These are phyloP conservation scores for Psococerastis gibbosa DNA, from an alignment of 2,888 invertebrate genomes.

Conservation along the genomic window DNA sequence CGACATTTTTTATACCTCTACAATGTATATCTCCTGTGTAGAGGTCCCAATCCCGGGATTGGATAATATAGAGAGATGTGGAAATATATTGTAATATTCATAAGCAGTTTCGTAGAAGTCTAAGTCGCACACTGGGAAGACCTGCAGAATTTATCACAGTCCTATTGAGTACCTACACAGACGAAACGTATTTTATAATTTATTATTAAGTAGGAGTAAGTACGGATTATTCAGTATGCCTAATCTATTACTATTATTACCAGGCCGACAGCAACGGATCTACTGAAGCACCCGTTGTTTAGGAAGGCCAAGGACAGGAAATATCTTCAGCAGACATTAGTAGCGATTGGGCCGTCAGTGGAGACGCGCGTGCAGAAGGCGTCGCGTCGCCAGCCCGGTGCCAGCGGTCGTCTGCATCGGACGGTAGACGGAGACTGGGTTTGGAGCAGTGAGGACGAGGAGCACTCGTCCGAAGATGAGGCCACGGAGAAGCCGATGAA, in stretches of 20 bases:
- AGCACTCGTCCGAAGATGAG: conserved; percentile 38
- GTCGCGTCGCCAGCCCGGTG: conserved; percentile 61
- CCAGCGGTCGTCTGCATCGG: conserved; percentile 56
- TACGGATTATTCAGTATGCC: too few species aligned
- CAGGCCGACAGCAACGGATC: conserved; percentile 80
- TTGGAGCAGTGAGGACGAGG: conserved; percentile 91
- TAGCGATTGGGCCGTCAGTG: conserved; percentile 71
- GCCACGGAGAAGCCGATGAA: conserved; percentile 38
- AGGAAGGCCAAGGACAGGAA: conserved; percentile 91
- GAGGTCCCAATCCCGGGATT: too few species aligned
- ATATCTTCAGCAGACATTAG: conserved; percentile 66
- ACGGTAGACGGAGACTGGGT: conserved; percentile 97
- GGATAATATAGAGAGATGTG: too few species aligned
- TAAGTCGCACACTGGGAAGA: too few species aligned
- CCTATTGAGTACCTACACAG: too few species aligned
- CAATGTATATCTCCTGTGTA: too few species aligned
- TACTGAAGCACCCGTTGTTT: conserved; percentile 94
- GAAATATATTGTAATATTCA: too few species aligned
- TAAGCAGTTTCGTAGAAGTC: too few species aligned
- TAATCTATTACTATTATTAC: conserved; percentile 12
- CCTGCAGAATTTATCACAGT: too few species aligned
- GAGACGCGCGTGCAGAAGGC: conserved; percentile 85
- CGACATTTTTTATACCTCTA: too few species aligned
- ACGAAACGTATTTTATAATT: too few species aligned
- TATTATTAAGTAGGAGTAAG: too few species aligned